A percentile compares a stretch with the other conserved stretches of the same genome.
These are phyloP conservation scores for Stenotaenia linearis DNA, from an alignment of 2,888 invertebrate genomes.

Conservation along the genomic window DNA sequence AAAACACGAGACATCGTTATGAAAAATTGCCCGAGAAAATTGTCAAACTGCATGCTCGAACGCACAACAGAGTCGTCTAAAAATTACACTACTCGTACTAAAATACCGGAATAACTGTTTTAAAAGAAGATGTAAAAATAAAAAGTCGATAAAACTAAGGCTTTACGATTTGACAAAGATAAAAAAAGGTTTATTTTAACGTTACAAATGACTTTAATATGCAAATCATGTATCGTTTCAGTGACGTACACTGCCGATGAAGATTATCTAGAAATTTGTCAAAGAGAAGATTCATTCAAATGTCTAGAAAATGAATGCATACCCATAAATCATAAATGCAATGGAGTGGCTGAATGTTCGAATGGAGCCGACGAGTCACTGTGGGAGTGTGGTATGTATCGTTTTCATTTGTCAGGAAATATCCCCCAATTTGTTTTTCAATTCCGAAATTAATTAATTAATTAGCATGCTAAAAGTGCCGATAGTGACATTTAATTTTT, in stretches of 20 bases:
- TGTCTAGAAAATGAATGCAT: constrained; percentile 38
- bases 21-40: neutral
- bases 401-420: no score
- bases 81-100: neutral
- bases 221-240: neutral
- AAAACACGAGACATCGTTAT: neutral
- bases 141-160: no score
- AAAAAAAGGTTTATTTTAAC: neutral
- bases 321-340: constrained; percentile 39
- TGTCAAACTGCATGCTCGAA: neutral
- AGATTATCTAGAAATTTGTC: neutral
- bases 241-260: neutral
- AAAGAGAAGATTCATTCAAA: constrained; percentile 30
- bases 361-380: constrained; percentile 34
- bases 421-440: neutral
- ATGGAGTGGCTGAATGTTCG: constrained; percentile 39
- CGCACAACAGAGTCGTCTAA: neutral
- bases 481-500: no score
- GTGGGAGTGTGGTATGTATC: constrained; percentile 32
- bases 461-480: no score
- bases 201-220: neutral
- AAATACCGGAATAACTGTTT: neutral
- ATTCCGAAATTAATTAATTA: neutral
- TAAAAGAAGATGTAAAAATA: no score
- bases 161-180: no score